Base-by-base conservation (phyloP, 1,140 invertebrate genomes). In the Phocides pigmalion region DNA sequence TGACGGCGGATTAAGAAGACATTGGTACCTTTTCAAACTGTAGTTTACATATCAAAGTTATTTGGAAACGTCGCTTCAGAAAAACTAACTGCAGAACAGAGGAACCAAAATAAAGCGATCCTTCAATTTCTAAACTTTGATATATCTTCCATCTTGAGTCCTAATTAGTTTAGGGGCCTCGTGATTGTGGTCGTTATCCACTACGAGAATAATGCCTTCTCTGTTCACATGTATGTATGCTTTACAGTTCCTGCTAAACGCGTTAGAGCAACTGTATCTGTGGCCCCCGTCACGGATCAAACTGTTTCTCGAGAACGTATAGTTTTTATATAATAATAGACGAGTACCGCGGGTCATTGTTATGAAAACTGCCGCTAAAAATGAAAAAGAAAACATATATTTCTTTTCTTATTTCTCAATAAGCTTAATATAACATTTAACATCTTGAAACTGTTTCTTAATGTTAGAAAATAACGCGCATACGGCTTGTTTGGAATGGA, bases 221-320 rank as follows among this genome's bases (percentile, higher is more conserved):
- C 8, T 9, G 12, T 16, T 51, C 0, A 78, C 37, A 17, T 77
- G 66, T 0, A 72, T 32, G 22, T 62, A 71, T 0, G 77, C 72
- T 41, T 67, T 73, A 46, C 78, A 80, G 1, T 35, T 25, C 11
- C 58, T 70, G 11, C 35, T 51, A 0, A 16, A 6, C 0, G 35
- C 5, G 6, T 54, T 62, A 0, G 78, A 76, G 14, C 78, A 81
- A 5, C 17, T 39, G 16, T 70, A 81, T 5, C 71, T 39, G 12
- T 11, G 44, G 0, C 69, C 73, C 0, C 71, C 65, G 12, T 56
- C 8, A 1, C 64, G 62, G 6, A 76, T 15, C 0, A 1, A 1
- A 1, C 67, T 25, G 8, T 32, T 62, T 15, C 50, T 75, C 28
- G 15, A 69, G 46, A 49, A 76, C 0, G 68, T 68, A 46, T 66